A percentile compares a stretch with the other conserved stretches of the same genome.
These are phyloP conservation scores for Timandra comae DNA, from an alignment of 2,888 invertebrate genomes.

Conservation along the genomic window DNA sequence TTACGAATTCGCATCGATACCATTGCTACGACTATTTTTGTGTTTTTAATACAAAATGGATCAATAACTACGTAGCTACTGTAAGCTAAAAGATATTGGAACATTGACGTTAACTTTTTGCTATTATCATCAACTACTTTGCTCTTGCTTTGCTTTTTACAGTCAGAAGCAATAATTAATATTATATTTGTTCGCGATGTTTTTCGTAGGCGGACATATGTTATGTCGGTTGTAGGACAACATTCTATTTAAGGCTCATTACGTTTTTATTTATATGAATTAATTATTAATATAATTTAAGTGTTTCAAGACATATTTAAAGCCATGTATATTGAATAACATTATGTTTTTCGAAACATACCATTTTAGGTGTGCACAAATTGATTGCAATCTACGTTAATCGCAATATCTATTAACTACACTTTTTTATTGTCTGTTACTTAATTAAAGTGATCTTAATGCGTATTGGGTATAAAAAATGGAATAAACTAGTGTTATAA, in stretches of 20 bases:
- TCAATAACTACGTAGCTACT: too few species aligned
- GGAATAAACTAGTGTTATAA: constrained; percentile 7
- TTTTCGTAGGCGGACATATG: constrained; percentile 47
- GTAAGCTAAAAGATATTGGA: too few species aligned
- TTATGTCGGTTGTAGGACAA: constrained; percentile 45
- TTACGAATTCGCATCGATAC: too few species aligned
- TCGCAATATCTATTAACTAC: too few species aligned
- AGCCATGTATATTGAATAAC: constrained; percentile 19
- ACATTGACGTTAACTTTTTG: too few species aligned
- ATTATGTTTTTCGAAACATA: constrained; percentile 7
- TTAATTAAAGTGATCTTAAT: too few species aligned
- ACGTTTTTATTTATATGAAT: constrained; percentile 32
- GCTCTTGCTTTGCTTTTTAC: too few species aligned
- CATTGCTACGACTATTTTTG: too few species aligned
- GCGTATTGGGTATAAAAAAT: background rate
- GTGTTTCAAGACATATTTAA: constrained; percentile 8
- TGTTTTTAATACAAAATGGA: too few species aligned
- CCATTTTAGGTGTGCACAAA: background rate
- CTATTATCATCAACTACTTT: too few species aligned
- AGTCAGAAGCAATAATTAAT: constrained; percentile 54
- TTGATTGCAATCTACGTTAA: background rate
- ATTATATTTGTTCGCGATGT: constrained; percentile 35
- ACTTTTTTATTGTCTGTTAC: too few species aligned
- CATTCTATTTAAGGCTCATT: constrained; percentile 60
- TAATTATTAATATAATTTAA: constrained; percentile 18